Conservation (phyloP, 2,797 vertebrate genomes). For the Tarsius wallacei region DNA sequence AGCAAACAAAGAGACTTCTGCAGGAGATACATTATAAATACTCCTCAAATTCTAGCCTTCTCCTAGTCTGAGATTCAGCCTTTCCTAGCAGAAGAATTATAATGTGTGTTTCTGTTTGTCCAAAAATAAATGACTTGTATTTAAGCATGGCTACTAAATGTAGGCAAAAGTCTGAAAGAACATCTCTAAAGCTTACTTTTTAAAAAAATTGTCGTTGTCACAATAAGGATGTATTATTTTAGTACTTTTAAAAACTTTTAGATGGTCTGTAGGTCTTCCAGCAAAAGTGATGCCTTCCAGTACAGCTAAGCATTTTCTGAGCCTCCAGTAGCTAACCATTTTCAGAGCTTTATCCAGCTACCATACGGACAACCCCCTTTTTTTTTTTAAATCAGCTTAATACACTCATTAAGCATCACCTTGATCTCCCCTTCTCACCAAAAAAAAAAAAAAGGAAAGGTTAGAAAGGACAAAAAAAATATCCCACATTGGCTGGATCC, state of each 20-base stretch:
- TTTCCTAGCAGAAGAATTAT: not conserved
- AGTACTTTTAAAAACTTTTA: not conserved
- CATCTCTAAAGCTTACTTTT: not conserved
- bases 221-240: not conserved
- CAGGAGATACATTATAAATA: not conserved
- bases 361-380: not conserved
- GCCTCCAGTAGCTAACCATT: not conserved
- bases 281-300: not conserved
- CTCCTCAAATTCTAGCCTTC: not conserved
- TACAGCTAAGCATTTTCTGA: not conserved
- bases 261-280: not conserved
- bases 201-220: not conserved
- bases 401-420: not conserved
- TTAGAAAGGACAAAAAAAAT: not conserved
- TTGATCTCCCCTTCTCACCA: not conserved
- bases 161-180: constrained; percentile 2
- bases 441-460: not conserved
- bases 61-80: not conserved
- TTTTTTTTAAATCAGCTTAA: not conserved
- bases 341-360: too few relatives aligned
- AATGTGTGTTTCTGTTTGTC: not conserved
- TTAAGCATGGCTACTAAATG: not conserved
- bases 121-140: not conserved
- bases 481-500: not conserved
- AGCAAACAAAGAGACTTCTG: not conserved